Evolutionary conservation across 2,797 vertebrate genomes (phyloP), one percentile per base, ranked within the genome.

Genomic region (Enoplosus armatus): DNA sequence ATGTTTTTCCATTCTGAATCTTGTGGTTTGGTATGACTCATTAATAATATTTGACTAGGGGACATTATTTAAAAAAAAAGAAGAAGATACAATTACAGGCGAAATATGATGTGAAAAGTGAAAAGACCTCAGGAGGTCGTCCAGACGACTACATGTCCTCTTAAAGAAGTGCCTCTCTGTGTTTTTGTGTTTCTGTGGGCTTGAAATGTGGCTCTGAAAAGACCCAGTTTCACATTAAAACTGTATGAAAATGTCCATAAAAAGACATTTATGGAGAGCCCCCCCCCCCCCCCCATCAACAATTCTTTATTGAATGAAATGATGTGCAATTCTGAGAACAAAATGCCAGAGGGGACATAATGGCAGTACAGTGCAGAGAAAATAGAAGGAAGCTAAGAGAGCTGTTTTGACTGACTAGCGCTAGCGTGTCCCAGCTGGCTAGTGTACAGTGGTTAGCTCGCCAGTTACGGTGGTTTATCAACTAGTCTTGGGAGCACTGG

Each of bases 1-100:
- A 39, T 64, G 79, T 26, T 75, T 84, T 82, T 73, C 63, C 47
- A 61, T 47, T 14, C 29, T 71, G 35, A 80, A 67, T 74, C 68
- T 61, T n/a, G 77, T 37, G 87, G 77, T 79, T 77, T 41, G 12
- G 43, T n/a, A 4, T 80, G 82, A 82, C 47, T 79, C 77, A 80
- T 68, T 47, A 63, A 14, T 35, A 51, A 79, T 47, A 79, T 75
- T 50, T 64, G 26, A 83, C 41, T 26, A 24, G 56, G 67, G 48
- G 29, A 64, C 27, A 37, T 56, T 18, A 8, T 64, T 41, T 68
- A 22, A 22, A 16, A 35, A 31, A 18, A 58, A 67, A n/a, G n/a
- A n/a, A n/a, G n/a, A 71, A 45, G 2, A 65, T 24, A 10, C 27
- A 72, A 53, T 35, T 71, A 56, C 47, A 55, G 72, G 72, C 26